These are phyloP conservation scores for Sialia sialis DNA, from an alignment of 2,113 vertebrate species.

Conservation along the genomic window DNA sequence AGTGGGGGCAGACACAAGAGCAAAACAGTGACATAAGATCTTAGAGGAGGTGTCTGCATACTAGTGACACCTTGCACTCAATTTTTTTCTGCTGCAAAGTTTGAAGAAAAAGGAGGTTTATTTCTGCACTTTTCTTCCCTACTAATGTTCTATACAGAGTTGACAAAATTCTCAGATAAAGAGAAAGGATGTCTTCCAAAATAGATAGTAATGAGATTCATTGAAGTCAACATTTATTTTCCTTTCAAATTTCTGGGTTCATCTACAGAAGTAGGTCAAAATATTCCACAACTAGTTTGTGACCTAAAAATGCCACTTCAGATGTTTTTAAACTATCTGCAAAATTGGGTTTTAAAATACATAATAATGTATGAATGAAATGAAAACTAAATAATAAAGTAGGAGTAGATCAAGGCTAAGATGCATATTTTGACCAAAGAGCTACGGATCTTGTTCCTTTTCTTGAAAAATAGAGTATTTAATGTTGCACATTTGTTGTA, in stretches of 20 bases:
- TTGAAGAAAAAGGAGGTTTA: neutral
- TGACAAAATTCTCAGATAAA: neutral
- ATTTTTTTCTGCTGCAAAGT: neutral
- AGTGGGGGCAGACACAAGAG: neutral
- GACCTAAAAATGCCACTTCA: constrained; percentile 27
- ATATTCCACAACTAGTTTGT: neutral
- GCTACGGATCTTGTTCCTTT: neutral
- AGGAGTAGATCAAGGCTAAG: neutral
- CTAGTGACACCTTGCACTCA: neutral
- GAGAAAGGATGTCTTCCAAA: neutral
- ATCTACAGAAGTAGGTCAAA: constrained; percentile 29
- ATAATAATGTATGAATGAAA: neutral
- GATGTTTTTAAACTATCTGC: neutral
- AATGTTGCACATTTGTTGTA: neutral
- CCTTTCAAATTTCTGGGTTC: neutral
- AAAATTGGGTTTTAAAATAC: neutral
- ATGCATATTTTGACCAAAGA: neutral
- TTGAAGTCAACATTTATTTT: neutral
- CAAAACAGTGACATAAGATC: neutral
- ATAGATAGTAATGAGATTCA: neutral
- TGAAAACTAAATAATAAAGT: neutral
- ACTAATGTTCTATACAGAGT: neutral
- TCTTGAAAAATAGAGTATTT: neutral
- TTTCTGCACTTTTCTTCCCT: neutral
- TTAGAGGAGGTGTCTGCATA: neutral